Conservation (phyloP, 1,140 invertebrate genomes). For the Stegodyphus mimosarum region DNA sequence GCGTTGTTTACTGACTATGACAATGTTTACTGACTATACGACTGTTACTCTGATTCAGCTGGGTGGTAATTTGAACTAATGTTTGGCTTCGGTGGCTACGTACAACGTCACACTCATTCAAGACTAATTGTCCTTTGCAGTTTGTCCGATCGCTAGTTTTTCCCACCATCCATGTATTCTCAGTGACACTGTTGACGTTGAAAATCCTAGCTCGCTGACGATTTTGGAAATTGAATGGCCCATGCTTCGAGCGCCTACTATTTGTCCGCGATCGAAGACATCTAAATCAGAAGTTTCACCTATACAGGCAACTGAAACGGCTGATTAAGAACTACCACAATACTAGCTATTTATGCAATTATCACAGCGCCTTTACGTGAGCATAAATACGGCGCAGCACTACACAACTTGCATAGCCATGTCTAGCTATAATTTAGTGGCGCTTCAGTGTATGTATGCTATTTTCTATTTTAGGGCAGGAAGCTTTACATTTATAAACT, state of each 20-base stretch:
- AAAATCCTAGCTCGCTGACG: background rate
- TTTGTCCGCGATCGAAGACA: background rate
- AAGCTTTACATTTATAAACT: too few relatives aligned
- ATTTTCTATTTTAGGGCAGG: too few relatives aligned
- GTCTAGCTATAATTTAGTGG: background rate
- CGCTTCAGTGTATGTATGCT: background rate
- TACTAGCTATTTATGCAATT: background rate
- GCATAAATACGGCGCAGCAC: background rate
- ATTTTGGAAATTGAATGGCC: conserved; percentile 7
- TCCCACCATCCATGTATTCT: background rate
- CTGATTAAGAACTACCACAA: background rate
- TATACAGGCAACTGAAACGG: background rate
- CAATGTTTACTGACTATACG: background rate
- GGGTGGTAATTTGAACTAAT: background rate
- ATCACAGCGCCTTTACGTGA: background rate
- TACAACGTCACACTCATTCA: background rate
- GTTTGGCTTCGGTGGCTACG: background rate
- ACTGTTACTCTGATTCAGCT: background rate
- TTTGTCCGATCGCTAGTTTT: background rate
- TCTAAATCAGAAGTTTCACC: background rate
- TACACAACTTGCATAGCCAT: background rate
- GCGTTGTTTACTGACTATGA: background rate
- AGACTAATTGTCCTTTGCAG: background rate
- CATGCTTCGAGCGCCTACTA: background rate
- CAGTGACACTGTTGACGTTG: background rate